Base-by-base conservation (phyloP, 2,888 invertebrate species). In the Leptinotarsa juncta region DNA sequence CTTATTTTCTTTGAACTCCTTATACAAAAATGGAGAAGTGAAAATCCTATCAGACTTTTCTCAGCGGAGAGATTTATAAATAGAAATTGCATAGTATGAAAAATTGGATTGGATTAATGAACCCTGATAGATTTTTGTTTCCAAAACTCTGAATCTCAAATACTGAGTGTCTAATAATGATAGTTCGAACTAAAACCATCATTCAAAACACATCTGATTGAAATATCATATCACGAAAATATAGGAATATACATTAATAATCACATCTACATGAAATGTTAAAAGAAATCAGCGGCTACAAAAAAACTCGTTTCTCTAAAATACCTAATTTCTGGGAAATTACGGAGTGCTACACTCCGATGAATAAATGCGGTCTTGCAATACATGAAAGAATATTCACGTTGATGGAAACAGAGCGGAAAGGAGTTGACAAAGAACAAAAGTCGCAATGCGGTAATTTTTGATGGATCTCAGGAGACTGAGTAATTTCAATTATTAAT, bases 401-500 rank as follows among this genome's bases (percentile, higher is more conserved):
- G 57, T 57, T 57, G 57, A 57, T 57, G 23, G 57, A 57, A 57
- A 23, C 57, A 57, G 23, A 23, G 57, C 57, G 20, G 23, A 57
- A 53, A 26, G 4, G 23, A 57, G 23, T 57, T 23, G 57, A 23
- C 57, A 23, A 57, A 57, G 16, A 14, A 23, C 57, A 57, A 57
- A 57, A 23, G 20, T 18, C 57, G 57, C 57, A 57, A 57, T 57
- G 57, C 57, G 57, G 57, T 20, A 57, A 10, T 15, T 57, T 57
- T 57, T 57, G 57, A 57, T 23, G 23, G 51, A 51, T 57, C 57
- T 15, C 57, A 12, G 57, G 20, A 57, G 15, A 57, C 57, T 57
- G 23, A 20, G 20, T 57, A 57, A 57, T 57, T 57, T 20, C 1
- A 23, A 57, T 57, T 57, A 23, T 57, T 3, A 26, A 57, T 23